Evolutionary conservation across 2,797 vertebrate genomes (phyloP).

Genomic region (Leptodactylus fallax): DNA sequence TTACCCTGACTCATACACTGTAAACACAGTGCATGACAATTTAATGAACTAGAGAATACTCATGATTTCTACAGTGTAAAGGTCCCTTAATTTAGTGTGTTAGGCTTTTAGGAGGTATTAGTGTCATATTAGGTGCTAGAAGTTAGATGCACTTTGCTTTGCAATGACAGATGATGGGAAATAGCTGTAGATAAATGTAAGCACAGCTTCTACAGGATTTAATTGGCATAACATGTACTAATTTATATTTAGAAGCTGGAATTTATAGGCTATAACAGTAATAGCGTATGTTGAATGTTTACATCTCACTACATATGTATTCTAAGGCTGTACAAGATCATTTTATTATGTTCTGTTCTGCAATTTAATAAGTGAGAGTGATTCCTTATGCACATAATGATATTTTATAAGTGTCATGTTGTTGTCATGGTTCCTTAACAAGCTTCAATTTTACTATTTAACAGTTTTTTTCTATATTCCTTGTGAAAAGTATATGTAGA

Average conservation of each 20-base stretch:
- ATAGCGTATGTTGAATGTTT: background rate
- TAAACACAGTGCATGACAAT: constrained; percentile 16
- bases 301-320: background rate
- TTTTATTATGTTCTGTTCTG: background rate
- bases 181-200: background rate
- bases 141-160: background rate
- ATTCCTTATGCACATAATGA: constrained; percentile 4
- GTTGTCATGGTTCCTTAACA: background rate
- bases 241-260: background rate
- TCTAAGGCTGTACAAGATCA: background rate
- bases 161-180: background rate
- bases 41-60: constrained; percentile 10
- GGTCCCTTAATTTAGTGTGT: constrained; percentile 21
- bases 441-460: background rate
- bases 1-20: background rate
- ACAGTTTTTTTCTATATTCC: background rate
- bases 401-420: background rate
- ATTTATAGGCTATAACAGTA: constrained; percentile 10
- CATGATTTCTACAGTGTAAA: background rate
- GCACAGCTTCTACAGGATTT: background rate
- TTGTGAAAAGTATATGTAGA: background rate
- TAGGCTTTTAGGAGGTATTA: constrained; percentile 16
- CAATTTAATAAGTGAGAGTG: background rate
- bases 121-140: background rate
- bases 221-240: background rate